These are phyloP conservation scores for Orestias chungarensis DNA, from an alignment of 2,797 vertebrate species.

Conservation along the genomic window DNA sequence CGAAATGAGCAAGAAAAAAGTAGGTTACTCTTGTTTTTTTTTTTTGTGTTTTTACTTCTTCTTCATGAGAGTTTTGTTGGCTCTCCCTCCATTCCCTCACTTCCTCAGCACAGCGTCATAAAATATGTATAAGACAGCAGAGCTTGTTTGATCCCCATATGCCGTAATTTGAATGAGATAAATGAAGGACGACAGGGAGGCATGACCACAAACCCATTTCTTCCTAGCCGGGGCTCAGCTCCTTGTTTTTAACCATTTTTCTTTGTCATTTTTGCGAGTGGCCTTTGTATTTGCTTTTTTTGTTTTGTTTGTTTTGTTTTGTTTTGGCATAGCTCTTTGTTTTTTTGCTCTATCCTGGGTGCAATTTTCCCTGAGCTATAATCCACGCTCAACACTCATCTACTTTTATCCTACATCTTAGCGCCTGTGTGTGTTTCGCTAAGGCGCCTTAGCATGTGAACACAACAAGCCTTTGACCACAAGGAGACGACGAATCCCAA, in stretches of 20 bases:
- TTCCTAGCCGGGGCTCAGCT: conserved; percentile 43
- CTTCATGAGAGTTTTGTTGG: conserved; percentile 41
- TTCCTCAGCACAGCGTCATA: conserved; percentile 46
- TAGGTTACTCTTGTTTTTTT: conserved; percentile 59
- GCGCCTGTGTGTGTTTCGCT: conserved; percentile 29
- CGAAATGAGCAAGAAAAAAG: conserved; percentile 33
- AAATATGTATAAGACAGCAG: conserved; percentile 61
- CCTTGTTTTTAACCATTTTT: background rate
- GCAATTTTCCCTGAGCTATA: conserved; percentile 59
- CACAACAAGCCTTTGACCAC: conserved; percentile 52
- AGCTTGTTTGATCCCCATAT: conserved; percentile 55
- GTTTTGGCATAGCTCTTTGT: conserved; percentile 23
- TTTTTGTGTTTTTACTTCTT: conserved; percentile 30
- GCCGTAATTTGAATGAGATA: conserved; percentile 41
- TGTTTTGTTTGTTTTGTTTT: conserved; percentile 34
- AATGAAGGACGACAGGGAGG: background rate
- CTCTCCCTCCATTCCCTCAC: conserved; percentile 39
- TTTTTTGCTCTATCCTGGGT: conserved; percentile 42
- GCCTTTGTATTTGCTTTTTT: conserved; percentile 16
- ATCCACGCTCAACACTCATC: conserved; percentile 57
- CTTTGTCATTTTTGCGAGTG: background rate
- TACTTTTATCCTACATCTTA: conserved; percentile 61
- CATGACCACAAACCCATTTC: conserved; percentile 26
- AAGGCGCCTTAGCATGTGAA: conserved; percentile 46
- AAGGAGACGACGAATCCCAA: conserved; percentile 61